Conservation (phyloP, 1,140 invertebrate genomes). For the Oscheius sp. region DNA sequence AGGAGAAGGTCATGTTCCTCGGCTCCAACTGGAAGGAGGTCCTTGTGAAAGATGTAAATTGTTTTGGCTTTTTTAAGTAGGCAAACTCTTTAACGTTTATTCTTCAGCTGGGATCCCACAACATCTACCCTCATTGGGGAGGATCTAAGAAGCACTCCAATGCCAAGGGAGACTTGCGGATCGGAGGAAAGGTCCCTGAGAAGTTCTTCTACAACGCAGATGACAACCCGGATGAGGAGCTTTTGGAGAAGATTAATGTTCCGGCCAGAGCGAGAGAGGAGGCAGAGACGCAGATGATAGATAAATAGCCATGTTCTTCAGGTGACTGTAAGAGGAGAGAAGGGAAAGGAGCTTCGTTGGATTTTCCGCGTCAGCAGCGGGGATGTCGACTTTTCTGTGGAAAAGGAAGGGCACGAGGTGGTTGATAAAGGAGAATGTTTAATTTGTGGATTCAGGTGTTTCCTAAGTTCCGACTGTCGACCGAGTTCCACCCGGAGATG, state of each 20-base stretch:
- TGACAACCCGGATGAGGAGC: not conserved
- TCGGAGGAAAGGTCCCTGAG: constrained; percentile 38
- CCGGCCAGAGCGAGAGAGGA: constrained; percentile 10
- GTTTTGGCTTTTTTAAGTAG: not conserved
- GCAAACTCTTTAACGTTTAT: not conserved
- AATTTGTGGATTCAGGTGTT: constrained; percentile 9
- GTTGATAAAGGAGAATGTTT: constrained; percentile 1
- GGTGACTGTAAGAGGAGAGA: constrained; percentile 18
- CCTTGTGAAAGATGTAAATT: constrained; percentile 1
- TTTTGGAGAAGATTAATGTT: constrained; percentile 10
- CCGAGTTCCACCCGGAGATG: constrained; percentile 36
- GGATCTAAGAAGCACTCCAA: constrained; percentile 26
- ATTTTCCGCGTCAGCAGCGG: constrained; percentile 25
- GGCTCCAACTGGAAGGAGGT: constrained; percentile 29
- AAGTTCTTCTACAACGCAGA: not conserved
- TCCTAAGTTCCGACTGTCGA: constrained; percentile 27
- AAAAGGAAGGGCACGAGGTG: constrained; percentile 13
- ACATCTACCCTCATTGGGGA: constrained; percentile 21
- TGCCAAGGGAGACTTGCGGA: constrained; percentile 26
- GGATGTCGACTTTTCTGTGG: constrained; percentile 35
- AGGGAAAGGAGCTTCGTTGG: constrained; percentile 21
- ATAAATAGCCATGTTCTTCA: not conserved
- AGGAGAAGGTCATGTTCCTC: constrained; percentile 27
- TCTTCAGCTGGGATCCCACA: constrained; percentile 19
- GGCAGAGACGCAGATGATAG: constrained; percentile 3